phyloP scores from a whole-genome alignment of 2,113 vertebrate genomes.

The Gorsachius goisagi region DNA sequence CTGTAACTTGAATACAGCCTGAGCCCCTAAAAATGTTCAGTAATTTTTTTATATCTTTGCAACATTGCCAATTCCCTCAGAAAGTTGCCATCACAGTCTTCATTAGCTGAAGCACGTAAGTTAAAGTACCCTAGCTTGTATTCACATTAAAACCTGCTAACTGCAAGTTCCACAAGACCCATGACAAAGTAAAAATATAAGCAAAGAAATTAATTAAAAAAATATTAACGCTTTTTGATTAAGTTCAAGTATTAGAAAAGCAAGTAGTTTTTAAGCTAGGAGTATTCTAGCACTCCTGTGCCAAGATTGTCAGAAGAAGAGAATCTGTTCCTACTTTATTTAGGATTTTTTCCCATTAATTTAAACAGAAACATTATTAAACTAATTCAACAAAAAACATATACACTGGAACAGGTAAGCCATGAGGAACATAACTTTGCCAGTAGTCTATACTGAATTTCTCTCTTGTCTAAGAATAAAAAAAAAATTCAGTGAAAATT shows the following conservation, averaged over 20 bases:
- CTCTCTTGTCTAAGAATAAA: not conserved
- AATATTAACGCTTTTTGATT: not conserved
- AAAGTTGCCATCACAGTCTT: not conserved
- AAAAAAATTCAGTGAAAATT: not conserved
- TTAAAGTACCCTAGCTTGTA: not conserved
- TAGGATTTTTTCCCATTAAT: not conserved
- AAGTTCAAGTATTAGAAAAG: not conserved
- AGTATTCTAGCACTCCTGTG: not conserved
- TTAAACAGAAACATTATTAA: not conserved
- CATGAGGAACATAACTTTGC: not conserved
- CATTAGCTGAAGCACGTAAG: not conserved
- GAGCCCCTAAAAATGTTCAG: not conserved
- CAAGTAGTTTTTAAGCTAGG: not conserved
- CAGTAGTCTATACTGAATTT: not conserved
- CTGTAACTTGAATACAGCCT: fast-evolving
- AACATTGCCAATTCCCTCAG: not conserved
- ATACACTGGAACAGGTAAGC: not conserved
- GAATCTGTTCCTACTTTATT: not conserved
- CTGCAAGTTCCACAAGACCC: not conserved
- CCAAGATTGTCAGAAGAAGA: not conserved
- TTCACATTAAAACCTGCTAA: not conserved
- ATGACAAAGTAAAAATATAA: not conserved
- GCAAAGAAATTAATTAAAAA: not conserved
- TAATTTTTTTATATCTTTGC: not conserved
- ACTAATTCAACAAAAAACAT: not conserved